Evolutionary conservation across 2,797 vertebrate genomes (phyloP).

Genomic region (Carapus acus): DNA sequence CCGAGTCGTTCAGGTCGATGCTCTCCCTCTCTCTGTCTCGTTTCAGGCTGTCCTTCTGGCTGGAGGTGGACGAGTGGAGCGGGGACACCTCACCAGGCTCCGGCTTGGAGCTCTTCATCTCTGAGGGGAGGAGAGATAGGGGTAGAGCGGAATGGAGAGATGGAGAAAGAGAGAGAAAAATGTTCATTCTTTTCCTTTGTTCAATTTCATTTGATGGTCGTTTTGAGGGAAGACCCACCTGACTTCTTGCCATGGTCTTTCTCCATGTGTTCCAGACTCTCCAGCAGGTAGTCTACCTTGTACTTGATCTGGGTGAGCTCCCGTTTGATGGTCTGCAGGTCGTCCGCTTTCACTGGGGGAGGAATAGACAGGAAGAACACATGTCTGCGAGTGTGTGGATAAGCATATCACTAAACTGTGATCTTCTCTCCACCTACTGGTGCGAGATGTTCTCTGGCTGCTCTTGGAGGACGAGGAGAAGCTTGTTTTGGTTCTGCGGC

Average conservation of each 20-base stretch:
- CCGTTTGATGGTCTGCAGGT: conserved; percentile 83
- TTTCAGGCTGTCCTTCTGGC: conserved; percentile 71
- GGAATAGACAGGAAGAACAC: not conserved
- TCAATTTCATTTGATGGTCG: too few species aligned
- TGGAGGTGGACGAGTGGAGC: conserved; percentile 64
- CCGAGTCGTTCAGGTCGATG: conserved; percentile 75
- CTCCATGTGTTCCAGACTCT: conserved; percentile 84
- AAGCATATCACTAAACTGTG: too few species aligned
- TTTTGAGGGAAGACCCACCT: conserved; percentile 49
- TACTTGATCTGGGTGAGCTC: conserved; percentile 86
- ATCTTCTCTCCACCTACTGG: conserved; percentile 54
- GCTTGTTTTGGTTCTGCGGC: conserved; percentile 79
- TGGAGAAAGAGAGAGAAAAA: too few species aligned
- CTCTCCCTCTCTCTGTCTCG: conserved; percentile 67
- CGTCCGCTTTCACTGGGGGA: conserved; percentile 77
- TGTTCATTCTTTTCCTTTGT: too few species aligned
- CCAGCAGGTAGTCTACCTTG: conserved; percentile 85
- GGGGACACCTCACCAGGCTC: conserved; percentile 74
- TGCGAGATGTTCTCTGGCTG: conserved; percentile 76
- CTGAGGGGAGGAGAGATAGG: too few species aligned
- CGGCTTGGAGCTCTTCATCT: conserved; percentile 71
- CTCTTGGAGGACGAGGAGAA: conserved; percentile 83
- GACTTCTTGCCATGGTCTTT: conserved; percentile 81
- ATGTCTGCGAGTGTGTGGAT: too few species aligned
- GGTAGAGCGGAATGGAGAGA: too few species aligned